A percentile compares a stretch with the other conserved stretches of the same genome.
Conservation (phyloP, 2,113 vertebrate genomes). For the Nansenia antarctica region DNA sequence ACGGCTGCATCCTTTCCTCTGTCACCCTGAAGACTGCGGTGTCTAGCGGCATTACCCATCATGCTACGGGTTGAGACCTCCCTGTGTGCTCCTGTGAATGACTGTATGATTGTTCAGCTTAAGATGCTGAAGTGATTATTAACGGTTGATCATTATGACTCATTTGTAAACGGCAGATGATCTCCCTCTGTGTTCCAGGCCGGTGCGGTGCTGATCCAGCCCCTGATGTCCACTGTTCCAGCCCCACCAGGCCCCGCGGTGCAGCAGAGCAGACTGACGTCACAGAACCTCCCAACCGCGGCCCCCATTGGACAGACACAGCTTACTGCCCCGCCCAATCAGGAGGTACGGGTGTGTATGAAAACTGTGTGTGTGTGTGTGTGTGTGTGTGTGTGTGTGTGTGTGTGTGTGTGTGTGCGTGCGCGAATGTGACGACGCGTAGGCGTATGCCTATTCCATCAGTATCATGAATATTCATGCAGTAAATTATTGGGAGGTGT, state of each 20-base stretch:
- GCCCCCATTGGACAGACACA: slow-evolving; percentile 41
- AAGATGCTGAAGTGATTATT: too few relatives aligned
- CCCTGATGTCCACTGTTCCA: slow-evolving; percentile 60
- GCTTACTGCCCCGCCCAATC: slow-evolving; percentile 35
- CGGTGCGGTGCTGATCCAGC: slow-evolving; percentile 12
- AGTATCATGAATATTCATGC: neutral
- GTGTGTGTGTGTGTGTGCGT: slow-evolving; percentile 4
- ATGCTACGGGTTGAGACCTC: neutral
- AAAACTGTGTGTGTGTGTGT: neutral
- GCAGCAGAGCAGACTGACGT: slow-evolving; percentile 48
- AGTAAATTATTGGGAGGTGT: slow-evolving; percentile 29
- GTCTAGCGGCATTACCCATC: neutral
- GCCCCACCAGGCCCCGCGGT: slow-evolving; percentile 46
- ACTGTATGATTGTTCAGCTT: neutral
- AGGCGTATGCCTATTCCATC: too few relatives aligned
- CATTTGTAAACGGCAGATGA: neutral
- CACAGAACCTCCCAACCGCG: slow-evolving; percentile 54
- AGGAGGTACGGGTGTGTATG: slow-evolving; percentile 29
- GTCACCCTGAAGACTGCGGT: neutral
- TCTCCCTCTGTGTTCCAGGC: slow-evolving; percentile 48
- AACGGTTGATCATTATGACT: too few relatives aligned
- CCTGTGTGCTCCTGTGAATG: neutral
- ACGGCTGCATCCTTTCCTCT: neutral
- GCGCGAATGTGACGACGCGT: neutral
- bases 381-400: neutral